Percentiles rank a stretch among this genome's conserved stretches.
Evolutionary conservation across 2,113 vertebrate species (phyloP).

Genomic region (Silurus glanis): DNA sequence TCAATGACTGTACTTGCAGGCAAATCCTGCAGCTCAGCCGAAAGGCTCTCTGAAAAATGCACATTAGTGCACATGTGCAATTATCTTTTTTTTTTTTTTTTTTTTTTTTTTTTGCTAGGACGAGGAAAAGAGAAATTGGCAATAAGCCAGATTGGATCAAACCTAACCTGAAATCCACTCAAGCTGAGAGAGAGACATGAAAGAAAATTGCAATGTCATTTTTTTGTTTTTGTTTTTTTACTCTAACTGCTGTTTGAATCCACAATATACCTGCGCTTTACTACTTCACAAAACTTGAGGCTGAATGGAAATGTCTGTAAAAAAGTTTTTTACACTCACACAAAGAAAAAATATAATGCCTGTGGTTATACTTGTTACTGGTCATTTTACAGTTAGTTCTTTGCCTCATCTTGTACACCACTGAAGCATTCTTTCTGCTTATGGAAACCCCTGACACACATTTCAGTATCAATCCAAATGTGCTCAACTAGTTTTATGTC

Average conservation of each 20-base stretch:
- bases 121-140: slow-evolving; percentile 32
- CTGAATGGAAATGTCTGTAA: background rate
- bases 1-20: slow-evolving; percentile 53
- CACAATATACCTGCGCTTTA: background rate
- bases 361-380: background rate
- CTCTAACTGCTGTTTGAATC: slow-evolving; percentile 1
- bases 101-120: background rate
- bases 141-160: slow-evolving; percentile 16
- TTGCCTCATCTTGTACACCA: background rate
- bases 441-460: background rate
- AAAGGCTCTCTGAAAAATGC: slow-evolving; percentile 50
- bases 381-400: background rate
- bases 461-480: background rate
- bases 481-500: background rate
- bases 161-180: background rate
- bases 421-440: background rate
- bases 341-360: background rate
- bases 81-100: slow-evolving; percentile 4
- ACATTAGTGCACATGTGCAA: slow-evolving; percentile 39
- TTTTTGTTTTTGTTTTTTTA: background rate
- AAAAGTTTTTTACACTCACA: background rate
- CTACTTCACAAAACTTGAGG: background rate
- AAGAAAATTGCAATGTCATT: background rate
- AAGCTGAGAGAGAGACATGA: slow-evolving; percentile 23
- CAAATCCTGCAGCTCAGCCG: slow-evolving; percentile 53